Conservation (phyloP, 1,140 invertebrate genomes). For the Drosophila bocki region DNA sequence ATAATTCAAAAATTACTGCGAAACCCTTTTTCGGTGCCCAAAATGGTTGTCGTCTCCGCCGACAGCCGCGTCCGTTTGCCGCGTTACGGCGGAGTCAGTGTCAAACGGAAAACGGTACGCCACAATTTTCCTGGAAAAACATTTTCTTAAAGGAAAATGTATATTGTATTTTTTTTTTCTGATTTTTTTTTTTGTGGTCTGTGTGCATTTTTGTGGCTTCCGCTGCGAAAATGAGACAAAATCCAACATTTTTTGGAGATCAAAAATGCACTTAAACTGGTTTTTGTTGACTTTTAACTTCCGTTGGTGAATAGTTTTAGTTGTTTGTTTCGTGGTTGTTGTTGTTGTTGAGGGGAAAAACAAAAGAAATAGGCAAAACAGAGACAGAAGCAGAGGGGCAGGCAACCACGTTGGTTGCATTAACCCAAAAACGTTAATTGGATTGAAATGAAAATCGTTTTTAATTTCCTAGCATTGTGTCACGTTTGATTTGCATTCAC, state of each 20-base stretch:
- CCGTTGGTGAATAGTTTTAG: constrained; percentile 17
- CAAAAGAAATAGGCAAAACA: constrained; percentile 7
- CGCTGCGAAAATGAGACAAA: constrained; percentile 29
- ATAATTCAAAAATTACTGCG: constrained; percentile 77
- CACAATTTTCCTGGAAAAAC: constrained; percentile 19
- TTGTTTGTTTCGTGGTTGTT: background rate
- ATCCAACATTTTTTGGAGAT: constrained; percentile 1
- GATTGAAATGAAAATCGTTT: constrained; percentile 80
- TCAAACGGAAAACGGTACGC: constrained; percentile 79
- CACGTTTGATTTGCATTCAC: constrained; percentile 73
- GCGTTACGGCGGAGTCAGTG: constrained; percentile 74
- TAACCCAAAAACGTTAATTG: constrained; percentile 85
- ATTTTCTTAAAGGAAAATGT: constrained; percentile 6
- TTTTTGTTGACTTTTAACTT: constrained; percentile 29
- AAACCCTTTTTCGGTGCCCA: constrained; percentile 60
- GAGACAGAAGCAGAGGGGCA: constrained; percentile 5
- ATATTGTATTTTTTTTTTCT: constrained; percentile 14
- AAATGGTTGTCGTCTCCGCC: constrained; percentile 83
- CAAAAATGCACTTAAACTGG: constrained; percentile 31
- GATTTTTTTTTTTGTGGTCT: background rate
- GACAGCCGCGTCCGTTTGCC: constrained; percentile 77
- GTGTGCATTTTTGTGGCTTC: constrained; percentile 57
- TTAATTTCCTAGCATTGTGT: constrained; percentile 81
- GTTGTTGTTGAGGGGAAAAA: background rate
- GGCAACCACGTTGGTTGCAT: constrained; percentile 52